Base-by-base conservation (phyloP, 1,140 invertebrate genomes). In the Zaprionus davidi region DNA sequence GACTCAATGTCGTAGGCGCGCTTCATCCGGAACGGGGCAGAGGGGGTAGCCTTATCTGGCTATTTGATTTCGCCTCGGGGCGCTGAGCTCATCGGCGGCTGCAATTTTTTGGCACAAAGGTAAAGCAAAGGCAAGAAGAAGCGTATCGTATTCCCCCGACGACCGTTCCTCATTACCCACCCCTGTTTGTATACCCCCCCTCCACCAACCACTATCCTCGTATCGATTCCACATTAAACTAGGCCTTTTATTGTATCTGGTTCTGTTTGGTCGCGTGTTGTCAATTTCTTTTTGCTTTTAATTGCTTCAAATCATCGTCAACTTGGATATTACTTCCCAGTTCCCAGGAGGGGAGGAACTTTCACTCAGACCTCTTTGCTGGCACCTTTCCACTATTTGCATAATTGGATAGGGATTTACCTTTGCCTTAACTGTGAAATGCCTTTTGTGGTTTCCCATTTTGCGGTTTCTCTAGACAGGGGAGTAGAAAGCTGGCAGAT, bases 321-420 rank as follows among this genome's bases (percentile, higher is more conserved):
- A 67, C 20, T 51, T 66, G 44, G 79, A 22, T 72, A 81, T 82
- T 67, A 55, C 58, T 75, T 57, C 68, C 71, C 38, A 46, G 53
- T 64, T 74, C 57, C 53, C 46, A 15, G 5, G 31, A 51, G 38
- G n/a, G 38, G 57, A 28, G n/a, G 64, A 58, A 20, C 26, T 24
- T 13, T 38, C 31, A 5, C 26, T 36, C 13, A 17, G 13, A n/a
- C 28, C 12, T 26, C 12, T 20, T 20, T 3, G 58, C 68, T 57
- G 55, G 46, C 41, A 55, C 34, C 31, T 44, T 66, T 64, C 44
- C 34, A 26, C 15, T 31, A 87, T 88, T 83, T 87, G 84, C 83
- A 87, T 87, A 87, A 83, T 87, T 83, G 80, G 76, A 78, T 51
- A 36, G 46, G 64, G 56, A 83, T 87, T 81, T 87, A 78, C 88